These are phyloP conservation scores for Crypturellus undulatus DNA, from an alignment of 2,113 vertebrate genomes.

Conservation along the genomic window DNA sequence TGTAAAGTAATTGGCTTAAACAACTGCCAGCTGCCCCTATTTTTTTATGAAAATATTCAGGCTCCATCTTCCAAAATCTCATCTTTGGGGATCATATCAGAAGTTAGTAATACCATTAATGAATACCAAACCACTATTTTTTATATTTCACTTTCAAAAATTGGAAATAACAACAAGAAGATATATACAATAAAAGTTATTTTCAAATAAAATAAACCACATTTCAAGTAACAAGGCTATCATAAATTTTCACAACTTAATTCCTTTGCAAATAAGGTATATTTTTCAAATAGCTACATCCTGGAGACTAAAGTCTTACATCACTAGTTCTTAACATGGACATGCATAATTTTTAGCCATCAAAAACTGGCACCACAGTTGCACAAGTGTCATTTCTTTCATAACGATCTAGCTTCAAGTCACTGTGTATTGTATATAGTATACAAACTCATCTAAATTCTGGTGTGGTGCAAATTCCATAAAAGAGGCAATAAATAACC, in stretches of 20 bases:
- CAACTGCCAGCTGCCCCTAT: not conserved
- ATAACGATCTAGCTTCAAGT: not conserved
- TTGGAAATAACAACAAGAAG: not conserved
- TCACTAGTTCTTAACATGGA: not conserved
- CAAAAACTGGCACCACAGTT: conserved; percentile 12
- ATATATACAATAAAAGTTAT: not conserved
- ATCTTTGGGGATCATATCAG: not conserved
- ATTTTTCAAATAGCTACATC: not conserved
- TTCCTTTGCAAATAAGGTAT: not conserved
- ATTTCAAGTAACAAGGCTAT: not conserved
- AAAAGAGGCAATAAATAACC: conserved; percentile 44
- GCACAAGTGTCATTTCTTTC: conserved; percentile 28
- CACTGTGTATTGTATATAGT: conserved; percentile 8
- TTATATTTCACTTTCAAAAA: not conserved
- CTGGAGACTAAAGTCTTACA: not conserved
- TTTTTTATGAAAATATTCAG: not conserved
- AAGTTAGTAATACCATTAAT: not conserved
- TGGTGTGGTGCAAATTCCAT: not conserved
- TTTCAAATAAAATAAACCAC: not conserved
- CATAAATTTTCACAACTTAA: not conserved
- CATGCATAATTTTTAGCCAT: not conserved
- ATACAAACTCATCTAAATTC: conserved; percentile 51
- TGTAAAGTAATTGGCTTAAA: not conserved
- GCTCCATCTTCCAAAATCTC: not conserved
- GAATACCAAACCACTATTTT: not conserved